These are phyloP conservation scores for Amphiprion clarkii DNA, from an alignment of 2,797 vertebrate genomes.

Conservation along the genomic window DNA sequence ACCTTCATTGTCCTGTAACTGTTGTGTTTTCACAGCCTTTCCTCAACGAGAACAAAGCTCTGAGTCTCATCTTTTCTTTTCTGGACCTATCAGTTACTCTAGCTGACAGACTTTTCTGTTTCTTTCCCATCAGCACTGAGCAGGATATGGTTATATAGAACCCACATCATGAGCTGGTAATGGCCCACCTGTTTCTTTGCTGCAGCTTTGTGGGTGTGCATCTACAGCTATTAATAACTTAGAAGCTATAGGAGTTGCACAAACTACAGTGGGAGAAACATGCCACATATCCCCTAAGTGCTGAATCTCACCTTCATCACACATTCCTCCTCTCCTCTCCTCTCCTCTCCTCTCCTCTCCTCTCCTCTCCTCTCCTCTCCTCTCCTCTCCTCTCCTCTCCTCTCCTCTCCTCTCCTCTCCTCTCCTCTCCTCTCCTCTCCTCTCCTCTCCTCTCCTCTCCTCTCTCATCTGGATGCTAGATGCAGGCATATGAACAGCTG, in stretches of 20 bases:
- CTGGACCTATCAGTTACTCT: background rate
- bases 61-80: conserved; percentile 16
- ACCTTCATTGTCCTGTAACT: conserved; percentile 11
- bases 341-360: background rate
- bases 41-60: background rate
- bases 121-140: conserved; percentile 31
- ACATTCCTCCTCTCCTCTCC: background rate
- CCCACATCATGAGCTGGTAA: conserved; percentile 40
- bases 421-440: background rate
- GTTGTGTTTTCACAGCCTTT: background rate
- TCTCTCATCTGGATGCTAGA: background rate
- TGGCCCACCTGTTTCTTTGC: conserved; percentile 40
- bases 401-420: background rate
- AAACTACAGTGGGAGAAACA: conserved; percentile 15
- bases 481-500: background rate
- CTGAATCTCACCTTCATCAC: conserved; percentile 27
- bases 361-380: background rate
- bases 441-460: background rate
- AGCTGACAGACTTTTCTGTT: conserved; percentile 31
- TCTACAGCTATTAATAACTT: conserved; percentile 30
- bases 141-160: conserved; percentile 2
- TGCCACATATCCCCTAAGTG: conserved; percentile 8
- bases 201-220: conserved; percentile 19
- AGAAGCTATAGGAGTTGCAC: background rate
- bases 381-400: background rate